phyloP scores from a whole-genome alignment of 2,113 vertebrate genomes.

The Brienomyrus brachyistius region DNA sequence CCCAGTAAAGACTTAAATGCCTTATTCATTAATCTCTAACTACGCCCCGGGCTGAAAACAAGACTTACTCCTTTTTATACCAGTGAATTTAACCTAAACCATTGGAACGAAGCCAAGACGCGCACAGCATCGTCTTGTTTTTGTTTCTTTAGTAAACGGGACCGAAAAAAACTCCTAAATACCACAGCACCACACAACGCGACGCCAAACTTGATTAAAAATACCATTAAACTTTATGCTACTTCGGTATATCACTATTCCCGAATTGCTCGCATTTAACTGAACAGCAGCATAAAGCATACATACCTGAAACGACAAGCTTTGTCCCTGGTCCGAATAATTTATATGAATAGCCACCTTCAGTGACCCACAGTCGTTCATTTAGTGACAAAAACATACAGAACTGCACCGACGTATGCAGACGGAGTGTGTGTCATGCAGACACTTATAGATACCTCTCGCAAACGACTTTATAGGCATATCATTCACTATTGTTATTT shows the following conservation, averaged over 20 bases:
- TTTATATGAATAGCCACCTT: neutral
- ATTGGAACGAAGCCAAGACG: neutral
- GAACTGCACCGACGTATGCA: neutral
- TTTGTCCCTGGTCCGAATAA: constrained; percentile 8
- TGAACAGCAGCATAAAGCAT: neutral
- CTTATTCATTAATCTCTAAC: neutral
- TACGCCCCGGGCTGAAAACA: neutral
- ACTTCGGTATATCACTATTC: neutral
- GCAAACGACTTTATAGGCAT: neutral
- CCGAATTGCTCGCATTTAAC: neutral
- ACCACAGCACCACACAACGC: neutral
- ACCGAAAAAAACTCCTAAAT: neutral
- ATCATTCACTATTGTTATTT: neutral
- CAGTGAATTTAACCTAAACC: neutral
- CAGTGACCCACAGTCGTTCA: neutral
- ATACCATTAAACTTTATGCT: neutral
- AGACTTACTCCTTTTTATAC: neutral
- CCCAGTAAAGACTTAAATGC: neutral
- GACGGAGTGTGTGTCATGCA: neutral
- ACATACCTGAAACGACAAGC: constrained; percentile 10
- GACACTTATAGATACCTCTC: neutral
- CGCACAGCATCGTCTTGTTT: neutral
- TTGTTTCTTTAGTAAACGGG: neutral
- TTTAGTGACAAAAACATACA: neutral
- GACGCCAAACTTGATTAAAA: neutral